These are phyloP conservation scores for Trichosurus vulpecula DNA, from an alignment of 2,797 vertebrate genomes.

Conservation along the genomic window DNA sequence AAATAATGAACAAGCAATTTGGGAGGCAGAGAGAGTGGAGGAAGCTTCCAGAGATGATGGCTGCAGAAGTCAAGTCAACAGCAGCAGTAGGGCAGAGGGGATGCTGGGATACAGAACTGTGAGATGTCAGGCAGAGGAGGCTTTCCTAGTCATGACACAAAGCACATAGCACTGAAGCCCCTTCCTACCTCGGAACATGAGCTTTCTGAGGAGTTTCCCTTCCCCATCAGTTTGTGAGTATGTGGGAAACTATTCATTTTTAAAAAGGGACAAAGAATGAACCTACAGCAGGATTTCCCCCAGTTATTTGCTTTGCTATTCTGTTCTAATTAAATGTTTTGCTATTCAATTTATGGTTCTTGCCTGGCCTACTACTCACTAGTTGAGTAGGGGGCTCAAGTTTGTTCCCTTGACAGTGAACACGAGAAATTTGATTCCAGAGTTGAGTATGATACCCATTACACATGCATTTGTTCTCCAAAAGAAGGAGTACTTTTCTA, in stretches of 20 bases:
- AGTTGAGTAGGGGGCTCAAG: not conserved
- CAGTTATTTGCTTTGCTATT: not conserved
- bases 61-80: not conserved
- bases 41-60: not conserved
- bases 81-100: not conserved
- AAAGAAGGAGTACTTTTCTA: slow-evolving; percentile 54
- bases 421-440: not conserved
- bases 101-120: not conserved
- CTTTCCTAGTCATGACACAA: not conserved
- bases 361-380: not conserved
- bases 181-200: not conserved
- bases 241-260: not conserved
- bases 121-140: not conserved
- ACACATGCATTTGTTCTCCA: slow-evolving; percentile 53
- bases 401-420: not conserved
- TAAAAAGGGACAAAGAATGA: not conserved
- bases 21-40: not conserved
- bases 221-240: not conserved
- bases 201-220: not conserved
- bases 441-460: not conserved
- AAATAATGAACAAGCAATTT: not conserved
- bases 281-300: not conserved
- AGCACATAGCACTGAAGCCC: not conserved
- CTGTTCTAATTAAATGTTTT: not conserved
- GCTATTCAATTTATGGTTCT: not conserved